Percentiles rank a stretch among this genome's conserved stretches.
Conservation (phyloP, 1,140 invertebrate species). For the Scaptodrosophila lebanonensis region DNA sequence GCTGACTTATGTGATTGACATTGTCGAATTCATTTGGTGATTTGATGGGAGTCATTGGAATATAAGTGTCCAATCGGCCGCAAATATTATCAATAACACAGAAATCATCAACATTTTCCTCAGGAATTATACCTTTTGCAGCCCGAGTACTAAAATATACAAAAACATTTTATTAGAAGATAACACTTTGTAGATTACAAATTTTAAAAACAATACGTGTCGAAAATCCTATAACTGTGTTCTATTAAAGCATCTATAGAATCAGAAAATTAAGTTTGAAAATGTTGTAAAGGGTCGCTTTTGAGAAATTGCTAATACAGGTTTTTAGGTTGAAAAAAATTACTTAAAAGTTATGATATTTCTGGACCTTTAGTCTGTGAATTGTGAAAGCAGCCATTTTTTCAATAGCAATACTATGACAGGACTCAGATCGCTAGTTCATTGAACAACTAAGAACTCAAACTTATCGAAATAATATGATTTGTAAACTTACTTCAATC, state of each 20-base stretch:
- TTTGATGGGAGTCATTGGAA: conserved; percentile 54
- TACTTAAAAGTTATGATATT: too few relatives aligned
- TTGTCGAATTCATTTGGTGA: conserved; percentile 21
- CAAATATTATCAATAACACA: conserved; percentile 24
- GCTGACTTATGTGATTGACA: conserved; percentile 24
- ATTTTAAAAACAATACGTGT: conserved; percentile 1
- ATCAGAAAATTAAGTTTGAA: too few relatives aligned
- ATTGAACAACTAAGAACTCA: too few relatives aligned
- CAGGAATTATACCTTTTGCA: conserved; percentile 78
- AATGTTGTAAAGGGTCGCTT: too few relatives aligned
- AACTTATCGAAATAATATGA: not conserved
- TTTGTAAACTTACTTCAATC: conserved; percentile 46
- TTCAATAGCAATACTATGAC: too few relatives aligned
- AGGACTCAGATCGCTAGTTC: too few relatives aligned
- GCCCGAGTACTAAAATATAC: conserved; percentile 30
- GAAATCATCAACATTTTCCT: conserved; percentile 80
- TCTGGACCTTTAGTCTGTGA: too few relatives aligned
- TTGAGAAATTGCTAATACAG: too few relatives aligned
- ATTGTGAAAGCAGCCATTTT: too few relatives aligned
- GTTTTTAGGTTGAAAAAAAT: too few relatives aligned
- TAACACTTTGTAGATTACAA: not conserved
- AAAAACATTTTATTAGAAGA: conserved; percentile 6
- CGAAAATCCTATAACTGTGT: too few relatives aligned
- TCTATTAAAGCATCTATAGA: too few relatives aligned
- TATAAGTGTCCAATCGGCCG: conserved; percentile 46